Evolutionary conservation across 2,888 invertebrate species (phyloP), one percentile per base, ranked within the genome.

Genomic region (Meloe dianella): DNA sequence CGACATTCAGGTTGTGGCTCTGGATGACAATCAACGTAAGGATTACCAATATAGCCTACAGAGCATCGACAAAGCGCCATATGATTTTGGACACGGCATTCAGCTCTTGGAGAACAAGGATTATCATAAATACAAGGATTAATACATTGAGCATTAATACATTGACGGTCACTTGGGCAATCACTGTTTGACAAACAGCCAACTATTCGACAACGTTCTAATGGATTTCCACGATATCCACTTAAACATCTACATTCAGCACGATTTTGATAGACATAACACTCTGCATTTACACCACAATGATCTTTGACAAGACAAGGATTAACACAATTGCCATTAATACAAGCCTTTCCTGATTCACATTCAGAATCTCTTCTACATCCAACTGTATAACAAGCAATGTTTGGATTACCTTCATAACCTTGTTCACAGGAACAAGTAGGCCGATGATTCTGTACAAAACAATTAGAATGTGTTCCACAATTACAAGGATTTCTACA

Each of bases 401-500:
- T 88, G 79, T 95, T 92, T 2, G 96, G 95, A 84, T 96, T 92
- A 57, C 96, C 96, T 79, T 94, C 93, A 79, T 87, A 94, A 35
- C 94, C 95, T 76, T 91, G 89, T 75, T 89, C 87, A 80, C 96
- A 96, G 3, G 93, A 92, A 81, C 96, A 96, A 41, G 93, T 89
- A 1, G 95, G 95, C 68, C 94, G 89, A 80, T 96, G 96, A 76
- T 94, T 91, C 69, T 89, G 89, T 7, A 96, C 90, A 71, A 89
- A 88, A 78, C 96, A 96, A 74, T 91, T 89, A 47, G 95, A 92
- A 77, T 95, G 92, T 47, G 89, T 88, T 61, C 96, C 96, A 80
- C 96, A 96, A 78, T 92, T 92, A 82, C 96, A 96, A 14, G 95
- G 95, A 77, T 93, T 92, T 74, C 93, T 88, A 79, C 96, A 96